Evolutionary conservation across 2,797 vertebrate species (phyloP), one percentile per base, ranked within the genome.

Genomic region (Amniataba percoides): DNA sequence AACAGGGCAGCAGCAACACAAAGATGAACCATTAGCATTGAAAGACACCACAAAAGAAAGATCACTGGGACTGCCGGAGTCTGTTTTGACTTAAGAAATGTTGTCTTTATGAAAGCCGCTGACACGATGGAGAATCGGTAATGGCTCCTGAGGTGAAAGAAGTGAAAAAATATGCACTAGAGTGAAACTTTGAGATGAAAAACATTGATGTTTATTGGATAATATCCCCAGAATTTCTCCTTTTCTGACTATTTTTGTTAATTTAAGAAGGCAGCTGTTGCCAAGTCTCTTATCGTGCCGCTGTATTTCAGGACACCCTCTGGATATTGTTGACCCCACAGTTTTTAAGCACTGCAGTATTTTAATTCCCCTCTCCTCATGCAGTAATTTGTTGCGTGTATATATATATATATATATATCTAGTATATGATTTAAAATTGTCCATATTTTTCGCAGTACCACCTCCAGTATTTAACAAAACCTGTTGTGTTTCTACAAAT

Each of bases 301-400:
- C 63, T 72, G 45, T 74, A 62, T 85, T 78, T 61, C 15, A 80
- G 69, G 52, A 67, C 56, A 68, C 45, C 75, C 82, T 67, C 65
- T 78, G 74, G 83, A 83, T 76, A 79, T 62, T 82, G 75, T 84
- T 78, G 71, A 90, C 85, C 71, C 60, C 25, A n/a, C 49, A 62
- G 43, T 74, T 82, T 75, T 53, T 36, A 71, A 72, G 59, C 71
- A 31, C 59, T 71, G 61, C 79, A 65, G 52, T 68, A 43, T 43
- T 69, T 83, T 57, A 60, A 65, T 60, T 56, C 23, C 13, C 21
- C 25, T 64, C 39, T 36, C 73, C 74, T 57, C 63, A 67, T 73
- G 56, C 63, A 56, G 19, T 25, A 0, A 25, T 62, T 68, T 58
- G 59, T 5, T 5, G n/a, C n/a, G n/a, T n/a, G n/a, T n/a, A n/a